Conservation (phyloP, 2,113 vertebrate genomes). For the Myrmecobius fasciatus region DNA sequence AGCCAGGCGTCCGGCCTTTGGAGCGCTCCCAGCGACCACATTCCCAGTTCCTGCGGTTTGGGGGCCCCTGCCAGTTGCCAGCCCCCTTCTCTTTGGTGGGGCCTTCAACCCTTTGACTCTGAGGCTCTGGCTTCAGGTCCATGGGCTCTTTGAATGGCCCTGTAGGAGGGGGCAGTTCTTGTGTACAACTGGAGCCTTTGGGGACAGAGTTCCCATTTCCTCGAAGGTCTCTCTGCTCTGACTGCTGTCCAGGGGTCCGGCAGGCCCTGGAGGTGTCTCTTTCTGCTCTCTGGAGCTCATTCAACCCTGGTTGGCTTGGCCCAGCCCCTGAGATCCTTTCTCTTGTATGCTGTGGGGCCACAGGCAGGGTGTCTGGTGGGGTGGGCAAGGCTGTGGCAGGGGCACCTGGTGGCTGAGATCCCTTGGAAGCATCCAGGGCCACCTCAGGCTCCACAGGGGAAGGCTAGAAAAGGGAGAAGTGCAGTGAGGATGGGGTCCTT, state of each 20-base stretch:
- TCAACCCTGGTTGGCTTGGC: constrained; percentile 68
- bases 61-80: constrained; percentile 78
- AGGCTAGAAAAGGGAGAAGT: constrained; percentile 69
- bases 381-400: constrained; percentile 47
- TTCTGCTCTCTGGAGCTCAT: constrained; percentile 48
- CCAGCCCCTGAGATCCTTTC: constrained; percentile 76
- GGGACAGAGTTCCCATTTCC: constrained; percentile 69
- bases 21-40: constrained; percentile 82
- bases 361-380: constrained; percentile 51
- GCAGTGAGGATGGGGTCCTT: not conserved
- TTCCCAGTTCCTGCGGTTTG: constrained; percentile 77
- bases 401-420: constrained; percentile 2
- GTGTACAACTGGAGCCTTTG: constrained; percentile 66
- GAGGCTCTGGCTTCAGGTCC: constrained; percentile 70
- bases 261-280: constrained; percentile 63
- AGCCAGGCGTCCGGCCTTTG: constrained; percentile 73
- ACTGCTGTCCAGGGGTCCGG: constrained; percentile 70
- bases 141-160: constrained; percentile 66
- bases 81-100: constrained; percentile 67
- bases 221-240: constrained; percentile 65
- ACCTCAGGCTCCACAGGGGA: constrained; percentile 65
- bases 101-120: constrained; percentile 73
- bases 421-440: constrained; percentile 41
- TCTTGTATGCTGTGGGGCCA: constrained; percentile 73
- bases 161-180: constrained; percentile 63